Evolutionary conservation across 2,888 invertebrate species (phyloP), one percentile per base, ranked within the genome.

Genomic region (Chrysotoxum bicinctum): DNA sequence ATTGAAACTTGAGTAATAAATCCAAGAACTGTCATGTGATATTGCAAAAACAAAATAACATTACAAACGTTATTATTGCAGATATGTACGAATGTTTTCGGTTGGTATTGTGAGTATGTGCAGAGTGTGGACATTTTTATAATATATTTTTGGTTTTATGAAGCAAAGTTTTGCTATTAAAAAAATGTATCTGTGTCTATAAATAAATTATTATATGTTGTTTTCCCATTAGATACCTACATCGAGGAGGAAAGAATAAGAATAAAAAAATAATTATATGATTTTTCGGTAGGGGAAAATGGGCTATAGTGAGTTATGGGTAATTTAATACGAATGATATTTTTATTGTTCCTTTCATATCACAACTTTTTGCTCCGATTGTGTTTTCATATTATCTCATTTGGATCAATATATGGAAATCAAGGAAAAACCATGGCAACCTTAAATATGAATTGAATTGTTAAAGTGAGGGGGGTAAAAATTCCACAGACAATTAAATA

Each of bases 41-140:
- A 81, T 81, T 81, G 76, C 56, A 23, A 70, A 76, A 64, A 56
- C 12, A 60, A 56, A 76, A 75, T 81, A 70, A 70, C n/a, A 50
- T 50, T n/a, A 23, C 35, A 43, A 21, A 48, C 30, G n/a, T n/a
- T 16, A 40, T 40, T 66, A n/a, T n/a, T 66, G 50, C 48, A 30
- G 12, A 64, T 12, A 62, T n/a, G 10, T 48, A 48, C 7, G 30
- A n/a, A n/a, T n/a, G n/a, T n/a, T n/a, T n/a, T n/a, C n/a, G n/a
- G n/a, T n/a, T n/a, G n/a, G n/a, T n/a, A n/a, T n/a, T n/a, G n/a
- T n/a, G n/a, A n/a, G n/a, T n/a, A n/a, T n/a, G n/a, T n/a, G n/a
- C n/a, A n/a, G n/a, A n/a, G 32, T 50, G 43, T 40, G 32, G 32
- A 68, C 32, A 35, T 60, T 69, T 40, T 35, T 30, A 26, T 43